A percentile compares a stretch with the other conserved stretches of the same genome.
phyloP scores from a whole-genome alignment of 1,140 invertebrate species.

The Drosophila yakuba region DNA sequence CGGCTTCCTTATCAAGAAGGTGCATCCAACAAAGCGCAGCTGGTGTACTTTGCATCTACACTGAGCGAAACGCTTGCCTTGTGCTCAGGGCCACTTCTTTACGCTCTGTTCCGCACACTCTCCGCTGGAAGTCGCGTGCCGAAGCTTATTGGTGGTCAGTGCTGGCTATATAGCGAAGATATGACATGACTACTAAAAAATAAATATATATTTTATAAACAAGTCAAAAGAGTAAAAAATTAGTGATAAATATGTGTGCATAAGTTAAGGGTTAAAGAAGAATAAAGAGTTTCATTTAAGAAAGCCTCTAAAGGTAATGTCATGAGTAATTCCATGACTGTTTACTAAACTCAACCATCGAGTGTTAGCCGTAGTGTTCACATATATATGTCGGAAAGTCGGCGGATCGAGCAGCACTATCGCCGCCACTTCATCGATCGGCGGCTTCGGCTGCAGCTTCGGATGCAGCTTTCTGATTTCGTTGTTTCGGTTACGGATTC shows the following conservation, averaged over 20 bases:
- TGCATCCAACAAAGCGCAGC: conserved; percentile 44
- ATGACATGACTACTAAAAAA: neutral
- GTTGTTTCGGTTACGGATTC: conserved; percentile 3
- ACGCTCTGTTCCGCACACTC: neutral
- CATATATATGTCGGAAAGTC: neutral
- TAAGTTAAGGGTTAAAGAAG: no score
- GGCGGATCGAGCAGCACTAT: conserved; percentile 5
- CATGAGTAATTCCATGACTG: no score
- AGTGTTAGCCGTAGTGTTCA: no score
- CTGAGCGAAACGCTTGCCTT: conserved; percentile 16
- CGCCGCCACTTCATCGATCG: neutral
- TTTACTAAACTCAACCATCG: no score
- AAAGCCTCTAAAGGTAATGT: neutral
- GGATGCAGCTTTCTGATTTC: conserved; percentile 23
- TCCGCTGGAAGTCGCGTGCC: conserved; percentile 15
- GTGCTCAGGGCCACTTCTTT: neutral
- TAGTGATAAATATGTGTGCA: no score
- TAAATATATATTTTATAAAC: neutral
- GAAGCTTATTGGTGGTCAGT: neutral
- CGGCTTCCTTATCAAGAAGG: conserved; percentile 39
- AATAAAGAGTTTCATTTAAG: no score
- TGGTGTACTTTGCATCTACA: conserved; percentile 52
- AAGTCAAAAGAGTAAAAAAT: rapidly evolving
- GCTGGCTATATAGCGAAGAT: neutral
- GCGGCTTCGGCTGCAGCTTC: conserved; percentile 19